A percentile compares a stretch with the other conserved stretches of the same genome.
Conservation (phyloP, 2,888 invertebrate species). For the Stenolophus ochropezus region DNA sequence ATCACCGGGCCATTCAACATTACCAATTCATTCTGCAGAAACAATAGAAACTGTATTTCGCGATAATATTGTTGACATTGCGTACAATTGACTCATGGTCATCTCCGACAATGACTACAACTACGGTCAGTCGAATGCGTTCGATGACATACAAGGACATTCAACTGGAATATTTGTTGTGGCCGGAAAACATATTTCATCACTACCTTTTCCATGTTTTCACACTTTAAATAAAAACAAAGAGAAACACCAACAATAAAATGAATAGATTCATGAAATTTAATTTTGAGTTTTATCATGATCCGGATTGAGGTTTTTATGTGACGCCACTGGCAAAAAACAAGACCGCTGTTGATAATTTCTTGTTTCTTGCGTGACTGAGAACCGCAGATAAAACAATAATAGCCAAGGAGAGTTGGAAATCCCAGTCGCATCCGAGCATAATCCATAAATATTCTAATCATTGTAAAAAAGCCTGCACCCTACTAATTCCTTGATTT, state of each 20-base stretch:
- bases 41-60: background rate
- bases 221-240: slow-evolving; percentile 6
- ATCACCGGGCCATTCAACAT: slow-evolving; percentile 1
- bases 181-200: slow-evolving; percentile 18
- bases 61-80: background rate
- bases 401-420: slow-evolving; percentile 20
- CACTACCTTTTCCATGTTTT: background rate
- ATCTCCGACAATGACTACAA: slow-evolving; percentile 8
- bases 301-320: slow-evolving; percentile 8
- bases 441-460: slow-evolving; percentile 22
- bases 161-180: slow-evolving; percentile 20
- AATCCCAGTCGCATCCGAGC: slow-evolving; percentile 24
- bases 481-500: slow-evolving; percentile 18
- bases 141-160: slow-evolving; percentile 43
- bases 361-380: slow-evolving; percentile 41
- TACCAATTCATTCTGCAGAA: background rate
- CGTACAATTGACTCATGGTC: background rate
- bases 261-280: no score
- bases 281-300: background rate
- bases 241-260: background rate
- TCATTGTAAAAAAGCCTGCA: slow-evolving; percentile 18
- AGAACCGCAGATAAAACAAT: slow-evolving; percentile 37
- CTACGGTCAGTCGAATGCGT: slow-evolving; percentile 5
- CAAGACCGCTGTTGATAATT: slow-evolving; percentile 46
- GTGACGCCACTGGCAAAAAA: slow-evolving; percentile 43